phyloP scores from a whole-genome alignment of 2,113 vertebrate species.

The Hippocampus abdominalis region DNA sequence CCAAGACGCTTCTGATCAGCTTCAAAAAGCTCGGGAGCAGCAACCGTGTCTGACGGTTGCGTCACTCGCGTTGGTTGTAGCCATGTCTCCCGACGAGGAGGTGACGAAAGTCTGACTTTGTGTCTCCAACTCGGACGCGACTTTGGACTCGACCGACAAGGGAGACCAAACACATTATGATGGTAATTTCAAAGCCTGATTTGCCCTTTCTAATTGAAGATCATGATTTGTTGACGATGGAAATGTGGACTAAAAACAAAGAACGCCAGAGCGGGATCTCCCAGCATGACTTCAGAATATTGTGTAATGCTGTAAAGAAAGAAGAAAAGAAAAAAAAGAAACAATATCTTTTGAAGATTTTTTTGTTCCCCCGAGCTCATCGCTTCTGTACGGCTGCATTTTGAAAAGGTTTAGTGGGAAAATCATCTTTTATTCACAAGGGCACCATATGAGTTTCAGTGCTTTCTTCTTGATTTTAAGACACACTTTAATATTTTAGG shows the following conservation, averaged over 20 bases:
- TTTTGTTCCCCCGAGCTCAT: neutral
- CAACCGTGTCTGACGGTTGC: neutral
- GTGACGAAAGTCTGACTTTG: neutral
- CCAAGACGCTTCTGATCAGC: neutral
- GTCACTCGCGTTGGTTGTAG: neutral
- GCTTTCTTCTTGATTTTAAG: slow-evolving; percentile 23
- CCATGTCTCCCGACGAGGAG: neutral
- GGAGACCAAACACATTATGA: neutral
- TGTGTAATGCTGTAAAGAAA: neutral
- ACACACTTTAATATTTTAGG: slow-evolving; percentile 26
- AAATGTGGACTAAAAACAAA: neutral
- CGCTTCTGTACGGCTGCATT: neutral
- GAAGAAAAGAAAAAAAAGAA: neutral
- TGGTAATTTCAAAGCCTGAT: neutral
- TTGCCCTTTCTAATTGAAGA: neutral
- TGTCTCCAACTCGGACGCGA: neutral
- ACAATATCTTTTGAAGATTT: neutral
- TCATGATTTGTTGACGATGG: neutral
- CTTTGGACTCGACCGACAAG: neutral
- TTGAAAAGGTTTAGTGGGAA: slow-evolving; percentile 21
- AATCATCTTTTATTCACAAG: slow-evolving; percentile 30
- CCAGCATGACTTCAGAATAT: neutral
- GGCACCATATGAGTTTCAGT: neutral
- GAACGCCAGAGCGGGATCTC: neutral
- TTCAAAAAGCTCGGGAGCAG: neutral